Evolutionary conservation across 2,113 vertebrate species (phyloP), one percentile per base, ranked within the genome.

Genomic region (Saimiri boliviensis): DNA sequence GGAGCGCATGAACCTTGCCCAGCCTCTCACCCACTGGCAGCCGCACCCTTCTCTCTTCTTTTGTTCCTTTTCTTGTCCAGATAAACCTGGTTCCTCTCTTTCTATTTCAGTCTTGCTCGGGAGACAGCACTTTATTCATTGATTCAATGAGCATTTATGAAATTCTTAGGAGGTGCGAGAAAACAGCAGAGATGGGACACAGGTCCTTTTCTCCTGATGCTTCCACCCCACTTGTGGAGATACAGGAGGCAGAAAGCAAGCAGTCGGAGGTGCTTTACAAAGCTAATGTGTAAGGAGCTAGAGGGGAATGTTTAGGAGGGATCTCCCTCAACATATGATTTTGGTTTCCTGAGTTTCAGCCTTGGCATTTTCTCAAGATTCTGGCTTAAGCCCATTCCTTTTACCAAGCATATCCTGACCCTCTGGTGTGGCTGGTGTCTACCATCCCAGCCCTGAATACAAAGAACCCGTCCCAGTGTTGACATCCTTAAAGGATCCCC

Each of bases 21-120:
- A 3, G 21, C 4, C 37, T 10, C 7, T 14, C 16, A 1, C 13
- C 13, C 19, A 3, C 2, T 1, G 17, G 12, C 2, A 2, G 37
- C 40, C 58, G 10, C 0, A 35, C 0, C 32, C 19, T 9, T 4
- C 30, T 1, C 5, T 12, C n/a, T 49, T 12, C n/a, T 49, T 20
- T 4, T 8, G 30, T n/a, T 40, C 27, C 8, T 8, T 0, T 7
- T 23, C 25, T 20, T 0, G 12, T 4, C 35, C 30, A 7, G 3
- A 1, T 0, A 14, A 27, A 17, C 10, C 37, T 25, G 11, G 8
- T 20, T 37, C 23, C n/a, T 32, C 17, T 7, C 37, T 6, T 9
- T 60, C 37, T 7, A n/a, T 11, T 47, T 60, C 25, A 0, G 0
- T 20, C 37, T 54, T 68, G 68, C 21, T 91, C n/a, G 5, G 5